Evolutionary conservation across 2,113 vertebrate genomes (phyloP).

Genomic region (Capreolus pygargus): DNA sequence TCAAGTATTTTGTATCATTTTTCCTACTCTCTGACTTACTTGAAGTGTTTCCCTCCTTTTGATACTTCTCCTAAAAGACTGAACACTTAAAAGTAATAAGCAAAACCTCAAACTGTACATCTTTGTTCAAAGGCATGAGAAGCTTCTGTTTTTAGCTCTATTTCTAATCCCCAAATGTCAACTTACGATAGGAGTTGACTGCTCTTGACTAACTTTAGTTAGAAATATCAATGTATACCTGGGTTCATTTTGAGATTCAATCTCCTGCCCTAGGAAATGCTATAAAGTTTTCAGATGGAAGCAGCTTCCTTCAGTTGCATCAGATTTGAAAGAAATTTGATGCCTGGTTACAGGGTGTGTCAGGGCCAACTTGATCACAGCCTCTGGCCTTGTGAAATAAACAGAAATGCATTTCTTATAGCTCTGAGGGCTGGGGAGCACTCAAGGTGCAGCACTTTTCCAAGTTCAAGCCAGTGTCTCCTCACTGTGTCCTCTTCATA

Average conservation of each 20-base stretch:
- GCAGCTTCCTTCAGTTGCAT: background rate
- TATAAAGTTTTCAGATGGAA: background rate
- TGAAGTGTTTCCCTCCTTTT: background rate
- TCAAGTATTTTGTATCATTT: background rate
- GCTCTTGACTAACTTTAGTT: background rate
- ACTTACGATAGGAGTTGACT: background rate
- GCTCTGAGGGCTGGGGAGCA: background rate
- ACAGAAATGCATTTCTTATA: background rate
- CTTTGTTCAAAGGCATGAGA: background rate
- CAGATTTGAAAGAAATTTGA: background rate
- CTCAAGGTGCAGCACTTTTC: background rate
- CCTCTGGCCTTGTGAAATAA: background rate
- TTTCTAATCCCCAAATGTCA: background rate
- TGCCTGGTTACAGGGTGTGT: rapidly evolving
- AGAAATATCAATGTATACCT: background rate
- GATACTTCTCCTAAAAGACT: background rate
- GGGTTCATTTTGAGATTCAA: background rate
- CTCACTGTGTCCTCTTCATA: background rate
- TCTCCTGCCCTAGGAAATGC: background rate
- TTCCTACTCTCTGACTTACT: background rate
- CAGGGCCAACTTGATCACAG: background rate
- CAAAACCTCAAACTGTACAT: background rate
- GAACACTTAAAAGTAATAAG: background rate
- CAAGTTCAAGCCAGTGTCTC: background rate
- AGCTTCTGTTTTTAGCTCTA: background rate